These are phyloP conservation scores for Notamacropus eugenii DNA, from an alignment of 2,797 vertebrate genomes.

Conservation along the genomic window DNA sequence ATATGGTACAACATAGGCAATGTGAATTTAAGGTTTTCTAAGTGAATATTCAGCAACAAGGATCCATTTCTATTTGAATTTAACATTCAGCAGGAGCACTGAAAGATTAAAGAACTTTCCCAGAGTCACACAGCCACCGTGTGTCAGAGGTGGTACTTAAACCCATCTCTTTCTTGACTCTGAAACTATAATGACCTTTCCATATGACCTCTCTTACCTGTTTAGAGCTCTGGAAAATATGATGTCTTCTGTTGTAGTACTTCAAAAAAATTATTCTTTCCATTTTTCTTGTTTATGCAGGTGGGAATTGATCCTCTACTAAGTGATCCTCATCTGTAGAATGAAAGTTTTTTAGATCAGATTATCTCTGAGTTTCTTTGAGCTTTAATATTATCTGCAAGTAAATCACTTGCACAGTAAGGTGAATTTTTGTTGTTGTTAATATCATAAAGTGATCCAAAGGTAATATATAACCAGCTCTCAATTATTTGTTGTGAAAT, in stretches of 20 bases:
- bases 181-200: slow-evolving; percentile 29
- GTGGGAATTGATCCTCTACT: slow-evolving; percentile 13
- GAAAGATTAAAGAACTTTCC: neutral
- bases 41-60: neutral
- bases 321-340: neutral
- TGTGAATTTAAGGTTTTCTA: neutral
- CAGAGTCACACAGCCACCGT: neutral
- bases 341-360: neutral
- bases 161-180: neutral
- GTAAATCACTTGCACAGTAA: neutral
- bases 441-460: neutral
- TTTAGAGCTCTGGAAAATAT: slow-evolving; percentile 19
- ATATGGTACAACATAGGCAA: neutral
- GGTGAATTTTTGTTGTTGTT: neutral
- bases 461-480: neutral
- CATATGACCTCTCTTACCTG: slow-evolving; percentile 27
- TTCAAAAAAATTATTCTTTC: slow-evolving; percentile 16
- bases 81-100: neutral
- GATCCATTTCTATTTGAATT: neutral
- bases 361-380: neutral
- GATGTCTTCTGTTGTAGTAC: slow-evolving; percentile 39
- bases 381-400: neutral
- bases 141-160: neutral
- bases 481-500: neutral
- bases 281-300: neutral